These are phyloP conservation scores for Carterocephalus palaemon DNA, from an alignment of 2,888 invertebrate genomes.

Conservation along the genomic window DNA sequence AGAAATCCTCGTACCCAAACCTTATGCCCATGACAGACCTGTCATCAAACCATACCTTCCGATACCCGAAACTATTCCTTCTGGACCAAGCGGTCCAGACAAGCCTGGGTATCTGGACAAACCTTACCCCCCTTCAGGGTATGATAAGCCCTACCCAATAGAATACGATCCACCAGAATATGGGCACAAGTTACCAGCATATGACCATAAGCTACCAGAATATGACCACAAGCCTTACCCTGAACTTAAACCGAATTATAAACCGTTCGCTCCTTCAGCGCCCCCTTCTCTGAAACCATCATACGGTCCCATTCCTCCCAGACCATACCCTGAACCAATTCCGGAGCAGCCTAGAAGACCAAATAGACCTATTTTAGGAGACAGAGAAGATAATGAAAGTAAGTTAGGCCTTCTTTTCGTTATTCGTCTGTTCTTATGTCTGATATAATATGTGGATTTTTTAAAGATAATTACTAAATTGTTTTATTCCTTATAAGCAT, in stretches of 20 bases:
- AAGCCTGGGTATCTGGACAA: slow-evolving; percentile 42
- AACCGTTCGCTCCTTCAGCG: slow-evolving; percentile 11
- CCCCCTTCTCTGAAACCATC: slow-evolving; percentile 28
- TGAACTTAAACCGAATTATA: slow-evolving; percentile 26
- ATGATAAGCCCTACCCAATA: slow-evolving; percentile 11
- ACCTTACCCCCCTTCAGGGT: slow-evolving; percentile 23
- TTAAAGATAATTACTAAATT: too few species aligned
- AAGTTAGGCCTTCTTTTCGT: too few species aligned
- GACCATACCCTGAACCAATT: slow-evolving; percentile 7
- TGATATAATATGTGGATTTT: too few species aligned
- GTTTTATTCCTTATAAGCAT: too few species aligned
- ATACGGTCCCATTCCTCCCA: slow-evolving; percentile 14
- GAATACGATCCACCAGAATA: slow-evolving; percentile 12
- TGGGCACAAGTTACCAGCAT: slow-evolving; percentile 16
- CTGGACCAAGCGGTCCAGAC: slow-evolving; percentile 34
- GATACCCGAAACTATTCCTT: too few species aligned
- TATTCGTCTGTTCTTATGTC: too few species aligned
- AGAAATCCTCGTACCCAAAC: slow-evolving; percentile 27
- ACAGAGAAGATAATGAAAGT: slow-evolving; percentile 32
- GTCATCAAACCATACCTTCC: slow-evolving; percentile 13
- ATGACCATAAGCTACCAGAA: slow-evolving; percentile 18
- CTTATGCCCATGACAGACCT: slow-evolving; percentile 24
- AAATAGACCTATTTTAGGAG: slow-evolving; percentile 31
- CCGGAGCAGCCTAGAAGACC: slow-evolving; percentile 35
- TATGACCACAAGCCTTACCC: slow-evolving; percentile 5